Conservation (phyloP, 1,140 invertebrate species). For the Cataglyphis hispanica region DNA sequence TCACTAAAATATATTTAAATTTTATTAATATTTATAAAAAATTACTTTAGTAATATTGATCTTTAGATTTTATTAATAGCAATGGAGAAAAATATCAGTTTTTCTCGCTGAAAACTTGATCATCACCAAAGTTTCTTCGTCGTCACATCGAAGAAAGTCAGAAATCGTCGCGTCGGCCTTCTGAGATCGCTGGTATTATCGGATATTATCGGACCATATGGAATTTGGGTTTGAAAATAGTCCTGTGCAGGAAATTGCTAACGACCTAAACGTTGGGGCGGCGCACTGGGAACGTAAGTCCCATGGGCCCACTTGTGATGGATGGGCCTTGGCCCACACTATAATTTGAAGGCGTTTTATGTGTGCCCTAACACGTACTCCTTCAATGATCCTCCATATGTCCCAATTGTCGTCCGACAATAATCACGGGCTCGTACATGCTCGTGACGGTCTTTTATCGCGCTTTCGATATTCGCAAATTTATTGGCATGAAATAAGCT, state of each 20-base stretch:
- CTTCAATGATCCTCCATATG: conserved; percentile 69
- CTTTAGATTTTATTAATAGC: neutral
- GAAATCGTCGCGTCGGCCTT: conserved; percentile 43
- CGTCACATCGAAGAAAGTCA: conserved; percentile 33
- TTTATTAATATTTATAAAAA: neutral
- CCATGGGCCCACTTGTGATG: conserved; percentile 80
- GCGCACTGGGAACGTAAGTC: conserved; percentile 78
- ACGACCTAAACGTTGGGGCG: conserved; percentile 86
- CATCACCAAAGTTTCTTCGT: neutral
- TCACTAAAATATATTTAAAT: neutral
- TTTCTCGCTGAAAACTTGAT: neutral
- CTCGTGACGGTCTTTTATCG: conserved; percentile 46
- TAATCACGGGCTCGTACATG: conserved; percentile 37
- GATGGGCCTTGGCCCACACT: conserved; percentile 83
- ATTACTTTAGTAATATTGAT: neutral
- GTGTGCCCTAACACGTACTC: conserved; percentile 82
- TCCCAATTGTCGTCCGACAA: conserved; percentile 65
- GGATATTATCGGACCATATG: conserved; percentile 85
- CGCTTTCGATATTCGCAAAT: conserved; percentile 39
- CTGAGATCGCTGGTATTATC: conserved; percentile 76
- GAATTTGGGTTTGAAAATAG: conserved; percentile 85
- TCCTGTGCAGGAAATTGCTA: conserved; percentile 86
- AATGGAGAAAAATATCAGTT: neutral
- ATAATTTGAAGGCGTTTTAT: conserved; percentile 86
- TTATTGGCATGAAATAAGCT: conserved; percentile 39